Conservation (phyloP, 1,140 invertebrate species). For the Idris sp. region DNA sequence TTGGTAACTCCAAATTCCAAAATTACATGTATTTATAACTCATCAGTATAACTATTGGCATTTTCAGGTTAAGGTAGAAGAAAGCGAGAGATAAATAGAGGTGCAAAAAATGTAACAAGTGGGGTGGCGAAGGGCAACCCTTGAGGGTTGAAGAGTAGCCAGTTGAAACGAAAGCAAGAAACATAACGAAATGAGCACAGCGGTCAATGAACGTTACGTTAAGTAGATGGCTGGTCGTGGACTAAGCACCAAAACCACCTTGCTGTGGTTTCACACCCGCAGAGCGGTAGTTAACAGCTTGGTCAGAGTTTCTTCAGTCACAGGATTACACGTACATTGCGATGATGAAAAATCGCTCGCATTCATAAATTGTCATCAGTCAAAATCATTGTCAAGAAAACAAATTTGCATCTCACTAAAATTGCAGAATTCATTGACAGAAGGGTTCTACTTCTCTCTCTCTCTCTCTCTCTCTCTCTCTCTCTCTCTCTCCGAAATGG, state of each 20-base stretch:
- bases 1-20: too few species aligned
- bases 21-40: too few species aligned
- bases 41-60: too few species aligned
- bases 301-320: conserved; percentile 66
- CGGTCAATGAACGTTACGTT: conserved; percentile 75
- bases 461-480: too few species aligned
- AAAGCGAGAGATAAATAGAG: conserved; percentile 3
- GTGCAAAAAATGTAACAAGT: conserved; percentile 25
- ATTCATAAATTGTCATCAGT: conserved; percentile 38
- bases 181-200: conserved; percentile 73
- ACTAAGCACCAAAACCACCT: conserved; percentile 77
- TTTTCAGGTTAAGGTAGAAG: conserved; percentile 9
- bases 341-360: conserved; percentile 51
- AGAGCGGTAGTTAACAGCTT: conserved; percentile 71
- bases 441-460: background rate
- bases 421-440: too few species aligned
- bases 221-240: conserved; percentile 75
- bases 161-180: conserved; percentile 72
- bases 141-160: conserved; percentile 50
- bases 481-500: too few species aligned
- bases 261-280: conserved; percentile 78
- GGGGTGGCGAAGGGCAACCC: conserved; percentile 30
- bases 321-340: conserved; percentile 64
- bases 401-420: too few species aligned
- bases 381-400: too few species aligned